These are phyloP conservation scores for Drosophila willistoni DNA, from an alignment of 1,140 invertebrate genomes.

Conservation along the genomic window DNA sequence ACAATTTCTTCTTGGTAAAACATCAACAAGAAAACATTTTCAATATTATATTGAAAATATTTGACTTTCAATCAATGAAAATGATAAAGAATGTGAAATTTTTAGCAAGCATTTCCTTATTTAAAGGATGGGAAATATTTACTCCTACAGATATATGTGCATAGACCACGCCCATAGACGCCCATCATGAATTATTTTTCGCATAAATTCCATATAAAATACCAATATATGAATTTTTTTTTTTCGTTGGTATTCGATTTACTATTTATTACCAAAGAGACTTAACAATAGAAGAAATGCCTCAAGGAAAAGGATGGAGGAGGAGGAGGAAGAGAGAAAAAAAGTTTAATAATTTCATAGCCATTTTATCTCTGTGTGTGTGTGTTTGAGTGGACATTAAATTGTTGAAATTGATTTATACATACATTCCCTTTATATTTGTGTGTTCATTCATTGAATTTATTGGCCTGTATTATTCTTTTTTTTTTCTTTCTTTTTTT, in stretches of 20 bases:
- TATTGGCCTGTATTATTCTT: not conserved
- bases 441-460: conserved; percentile 1
- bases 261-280: conserved; percentile 59
- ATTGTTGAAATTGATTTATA: conserved; percentile 9
- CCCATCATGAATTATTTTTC: conserved; percentile 17
- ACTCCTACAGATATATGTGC: not conserved
- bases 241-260: conserved; percentile 44
- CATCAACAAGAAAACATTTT: too few species aligned
- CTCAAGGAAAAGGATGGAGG: conserved; percentile 1
- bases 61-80: too few species aligned
- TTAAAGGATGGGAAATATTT: not conserved
- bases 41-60: too few species aligned
- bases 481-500: not conserved
- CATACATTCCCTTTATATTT: not conserved
- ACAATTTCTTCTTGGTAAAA: too few species aligned
- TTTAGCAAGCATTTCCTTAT: not conserved
- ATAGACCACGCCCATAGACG: not conserved
- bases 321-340: too few species aligned
- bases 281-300: conserved; percentile 1
- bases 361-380: not conserved
- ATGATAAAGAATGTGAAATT: too few species aligned
- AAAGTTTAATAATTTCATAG: conserved; percentile 10
- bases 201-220: conserved; percentile 71
- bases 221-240: not conserved
- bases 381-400: not conserved